Evolutionary conservation across 2,113 vertebrate genomes (phyloP).

Genomic region (Cichladusa arquata): DNA sequence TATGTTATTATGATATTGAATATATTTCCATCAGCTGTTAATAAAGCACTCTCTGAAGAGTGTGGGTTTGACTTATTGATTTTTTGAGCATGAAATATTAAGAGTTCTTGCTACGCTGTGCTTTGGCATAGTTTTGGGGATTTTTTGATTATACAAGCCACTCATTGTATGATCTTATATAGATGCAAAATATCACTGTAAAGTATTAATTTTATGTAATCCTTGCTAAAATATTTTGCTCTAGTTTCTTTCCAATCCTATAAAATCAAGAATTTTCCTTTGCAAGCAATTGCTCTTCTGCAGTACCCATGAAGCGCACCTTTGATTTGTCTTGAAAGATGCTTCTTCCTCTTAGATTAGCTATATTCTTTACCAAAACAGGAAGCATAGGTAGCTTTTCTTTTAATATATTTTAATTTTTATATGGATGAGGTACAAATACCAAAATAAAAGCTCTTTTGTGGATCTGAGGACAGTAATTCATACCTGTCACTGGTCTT

Average conservation of each 20-base stretch:
- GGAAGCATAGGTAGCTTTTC: background rate
- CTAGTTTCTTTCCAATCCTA: background rate
- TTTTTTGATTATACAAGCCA: background rate
- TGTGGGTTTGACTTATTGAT: background rate
- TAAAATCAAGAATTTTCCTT: background rate
- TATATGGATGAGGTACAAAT: background rate
- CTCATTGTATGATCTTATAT: background rate
- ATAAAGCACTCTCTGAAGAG: slow-evolving; percentile 8
- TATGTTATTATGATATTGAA: background rate
- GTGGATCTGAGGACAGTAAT: background rate
- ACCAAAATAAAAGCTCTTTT: background rate
- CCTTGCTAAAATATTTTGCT: background rate
- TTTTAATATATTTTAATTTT: background rate
- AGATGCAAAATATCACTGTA: background rate
- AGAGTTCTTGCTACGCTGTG: background rate
- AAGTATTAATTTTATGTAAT: background rate
- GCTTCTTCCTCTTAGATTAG: background rate
- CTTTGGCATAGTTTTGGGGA: background rate
- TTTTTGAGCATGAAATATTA: background rate
- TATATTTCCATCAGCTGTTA: background rate
- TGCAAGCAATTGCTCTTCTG: background rate
- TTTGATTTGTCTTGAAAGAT: background rate
- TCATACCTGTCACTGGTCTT: background rate
- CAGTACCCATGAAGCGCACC: background rate
- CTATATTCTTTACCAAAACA: background rate